Conservation (phyloP, 2,113 vertebrate species). For the human (Homo sapiens) region DNA sequence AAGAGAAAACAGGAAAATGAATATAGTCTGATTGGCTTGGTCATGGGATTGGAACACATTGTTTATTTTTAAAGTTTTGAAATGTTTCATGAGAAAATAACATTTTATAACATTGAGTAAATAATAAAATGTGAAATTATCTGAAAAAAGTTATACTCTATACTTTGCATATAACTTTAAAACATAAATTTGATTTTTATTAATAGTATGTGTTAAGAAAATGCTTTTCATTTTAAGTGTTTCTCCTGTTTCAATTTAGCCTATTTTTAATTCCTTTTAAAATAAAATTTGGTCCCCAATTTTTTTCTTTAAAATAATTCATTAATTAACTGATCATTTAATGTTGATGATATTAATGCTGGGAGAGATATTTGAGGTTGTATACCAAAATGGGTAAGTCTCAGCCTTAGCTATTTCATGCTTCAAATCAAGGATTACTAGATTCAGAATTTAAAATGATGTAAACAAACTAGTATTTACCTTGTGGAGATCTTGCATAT, state of each 20-base stretch:
- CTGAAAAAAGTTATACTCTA: neutral
- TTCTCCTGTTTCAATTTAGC: neutral
- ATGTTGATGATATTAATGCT: neutral
- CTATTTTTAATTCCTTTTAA: neutral
- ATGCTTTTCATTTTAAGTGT: neutral
- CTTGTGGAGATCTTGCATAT: neutral
- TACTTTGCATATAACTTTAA: neutral
- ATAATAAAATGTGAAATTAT: neutral
- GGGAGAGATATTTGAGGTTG: neutral
- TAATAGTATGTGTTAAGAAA: neutral
- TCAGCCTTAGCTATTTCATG: neutral
- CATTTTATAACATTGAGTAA: neutral
- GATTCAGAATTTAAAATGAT: neutral
- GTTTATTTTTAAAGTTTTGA: neutral
- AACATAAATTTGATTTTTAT: neutral
- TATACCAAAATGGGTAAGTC: neutral
- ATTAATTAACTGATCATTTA: neutral
- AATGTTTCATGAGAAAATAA: neutral
- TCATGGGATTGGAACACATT: neutral
- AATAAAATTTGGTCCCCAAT: neutral
- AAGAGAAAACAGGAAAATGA: constrained; percentile 20
- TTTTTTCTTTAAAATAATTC: neutral
- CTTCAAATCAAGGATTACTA: neutral
- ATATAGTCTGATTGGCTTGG: neutral
- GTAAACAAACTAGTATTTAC: neutral